Evolutionary conservation across 2,888 invertebrate species (phyloP).

Genomic region (Meta bourneti): DNA sequence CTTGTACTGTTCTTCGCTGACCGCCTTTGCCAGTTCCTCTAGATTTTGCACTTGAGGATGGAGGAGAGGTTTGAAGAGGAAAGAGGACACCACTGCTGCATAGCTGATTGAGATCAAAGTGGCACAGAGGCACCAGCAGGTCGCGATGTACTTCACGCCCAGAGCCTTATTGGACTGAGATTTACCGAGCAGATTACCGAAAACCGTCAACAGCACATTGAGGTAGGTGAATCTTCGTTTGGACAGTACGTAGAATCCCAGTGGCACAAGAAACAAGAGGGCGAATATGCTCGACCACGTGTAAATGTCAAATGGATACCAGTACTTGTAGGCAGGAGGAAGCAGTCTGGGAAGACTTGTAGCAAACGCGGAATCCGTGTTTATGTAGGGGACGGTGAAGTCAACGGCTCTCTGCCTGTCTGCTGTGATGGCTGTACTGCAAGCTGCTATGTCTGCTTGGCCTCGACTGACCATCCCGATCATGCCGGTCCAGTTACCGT

Average conservation of each 20-base stretch:
- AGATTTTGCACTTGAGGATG: background rate
- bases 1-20: background rate
- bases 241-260: background rate
- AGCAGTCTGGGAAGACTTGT: background rate
- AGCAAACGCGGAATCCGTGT: background rate
- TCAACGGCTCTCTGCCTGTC: background rate
- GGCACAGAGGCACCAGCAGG: background rate
- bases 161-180: background rate
- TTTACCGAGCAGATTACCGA: background rate
- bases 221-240: background rate
- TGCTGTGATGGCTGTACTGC: background rate
- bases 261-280: background rate
- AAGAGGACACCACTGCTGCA: background rate
- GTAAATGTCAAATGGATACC: background rate
- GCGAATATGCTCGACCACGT: background rate
- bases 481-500: conserved; percentile 16
- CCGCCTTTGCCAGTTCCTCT: background rate
- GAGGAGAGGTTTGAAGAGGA: background rate
- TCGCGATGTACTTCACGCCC: background rate
- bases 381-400: background rate
- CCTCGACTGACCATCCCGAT: background rate
- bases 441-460: background rate
- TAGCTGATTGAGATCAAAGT: background rate
- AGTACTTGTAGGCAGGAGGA: background rate
- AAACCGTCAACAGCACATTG: background rate